Percentiles rank a stretch among this genome's conserved stretches.
phyloP scores from a whole-genome alignment of 2,888 invertebrate species.

The Agrypnus murinus region DNA sequence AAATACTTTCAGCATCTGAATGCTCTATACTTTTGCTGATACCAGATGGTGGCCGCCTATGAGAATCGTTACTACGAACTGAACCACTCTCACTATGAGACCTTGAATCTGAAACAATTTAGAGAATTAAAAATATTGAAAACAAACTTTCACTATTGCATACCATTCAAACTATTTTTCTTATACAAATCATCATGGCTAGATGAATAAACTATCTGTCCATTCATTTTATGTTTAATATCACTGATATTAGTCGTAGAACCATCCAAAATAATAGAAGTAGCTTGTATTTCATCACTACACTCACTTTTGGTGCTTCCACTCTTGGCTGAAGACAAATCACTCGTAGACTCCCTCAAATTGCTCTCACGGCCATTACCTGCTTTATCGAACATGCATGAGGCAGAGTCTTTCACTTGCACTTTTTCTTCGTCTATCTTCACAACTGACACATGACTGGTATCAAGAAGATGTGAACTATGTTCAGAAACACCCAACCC shows the following conservation, averaged over 20 bases:
- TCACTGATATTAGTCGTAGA: constrained; percentile 64
- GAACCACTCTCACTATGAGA: constrained; percentile 86
- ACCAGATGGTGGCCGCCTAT: constrained; percentile 68
- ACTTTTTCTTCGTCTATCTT: constrained; percentile 88
- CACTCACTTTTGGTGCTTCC: constrained; percentile 66
- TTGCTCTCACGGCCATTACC: constrained; percentile 59
- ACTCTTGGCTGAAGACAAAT: constrained; percentile 65
- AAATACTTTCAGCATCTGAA: constrained; percentile 89
- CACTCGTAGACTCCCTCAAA: constrained; percentile 68
- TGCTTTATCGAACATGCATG: constrained; percentile 64
- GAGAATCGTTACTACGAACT: constrained; percentile 75
- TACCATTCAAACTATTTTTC: constrained; percentile 57
- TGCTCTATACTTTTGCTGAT: constrained; percentile 76
- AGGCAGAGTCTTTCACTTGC: constrained; percentile 81
- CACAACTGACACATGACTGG: constrained; percentile 93
- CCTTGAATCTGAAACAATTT: constrained; percentile 71
- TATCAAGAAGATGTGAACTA: constrained; percentile 76
- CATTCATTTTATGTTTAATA: constrained; percentile 70
- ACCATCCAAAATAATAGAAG: constrained; percentile 72
- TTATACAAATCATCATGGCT: constrained; percentile 67
- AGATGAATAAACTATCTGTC: constrained; percentile 68
- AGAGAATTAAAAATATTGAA: not conserved
- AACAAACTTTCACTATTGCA: too few relatives aligned
- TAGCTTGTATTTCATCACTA: constrained; percentile 70
- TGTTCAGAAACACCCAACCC: constrained; percentile 75